Percentiles rank a stretch among this genome's conserved stretches.
phyloP scores from a whole-genome alignment of 2,113 vertebrate species.

The Leptobrachium leishanense region DNA sequence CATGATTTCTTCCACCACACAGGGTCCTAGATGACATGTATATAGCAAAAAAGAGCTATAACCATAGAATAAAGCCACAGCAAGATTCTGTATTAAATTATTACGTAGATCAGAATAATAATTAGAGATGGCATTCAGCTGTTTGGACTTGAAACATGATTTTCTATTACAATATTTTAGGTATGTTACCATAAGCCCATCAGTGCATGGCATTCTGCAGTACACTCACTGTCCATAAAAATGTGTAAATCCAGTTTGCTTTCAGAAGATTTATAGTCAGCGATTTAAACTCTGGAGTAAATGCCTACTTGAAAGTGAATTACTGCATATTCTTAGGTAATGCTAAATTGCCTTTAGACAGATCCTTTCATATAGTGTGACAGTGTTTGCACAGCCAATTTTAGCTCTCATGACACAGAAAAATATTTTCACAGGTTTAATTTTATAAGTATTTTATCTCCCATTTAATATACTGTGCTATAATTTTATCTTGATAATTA shows the following conservation, averaged over 20 bases:
- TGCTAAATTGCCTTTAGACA: conserved; percentile 12
- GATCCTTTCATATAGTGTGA: conserved; percentile 13
- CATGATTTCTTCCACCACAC: too few species aligned
- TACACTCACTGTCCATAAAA: neutral
- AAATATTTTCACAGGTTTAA: neutral
- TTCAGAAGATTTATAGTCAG: conserved; percentile 17
- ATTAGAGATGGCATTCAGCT: neutral
- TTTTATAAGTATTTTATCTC: conserved; percentile 4
- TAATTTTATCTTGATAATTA: neutral
- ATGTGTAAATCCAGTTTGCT: neutral
- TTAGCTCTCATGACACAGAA: neutral
- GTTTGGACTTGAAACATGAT: neutral
- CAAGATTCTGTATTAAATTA: too few species aligned
- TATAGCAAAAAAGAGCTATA: too few species aligned
- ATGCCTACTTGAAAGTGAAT: conserved; percentile 33
- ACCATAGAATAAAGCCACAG: too few species aligned
- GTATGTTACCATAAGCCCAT: conserved; percentile 5
- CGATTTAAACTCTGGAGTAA: conserved; percentile 30
- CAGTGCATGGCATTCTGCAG: neutral
- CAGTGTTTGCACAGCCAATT: neutral
- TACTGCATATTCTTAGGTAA: conserved; percentile 22
- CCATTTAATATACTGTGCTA: conserved; percentile 8
- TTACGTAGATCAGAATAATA: neutral
- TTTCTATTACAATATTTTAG: neutral
- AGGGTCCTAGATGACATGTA: too few species aligned